phyloP scores from a whole-genome alignment of 2,797 vertebrate genomes.

The Phalloptychus januarius region DNA sequence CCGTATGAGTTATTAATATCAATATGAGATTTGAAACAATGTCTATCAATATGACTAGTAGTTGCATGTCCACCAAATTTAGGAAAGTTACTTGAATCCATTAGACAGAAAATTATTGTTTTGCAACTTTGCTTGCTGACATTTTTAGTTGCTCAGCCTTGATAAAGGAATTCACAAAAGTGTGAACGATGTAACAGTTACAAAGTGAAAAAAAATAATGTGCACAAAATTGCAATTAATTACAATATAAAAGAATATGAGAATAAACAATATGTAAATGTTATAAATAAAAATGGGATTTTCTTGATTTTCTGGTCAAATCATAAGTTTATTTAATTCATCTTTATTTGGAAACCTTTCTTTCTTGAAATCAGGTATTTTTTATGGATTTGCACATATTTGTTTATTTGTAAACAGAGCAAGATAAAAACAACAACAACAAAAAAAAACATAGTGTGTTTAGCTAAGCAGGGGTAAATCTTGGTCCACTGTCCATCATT shows the following conservation, averaged over 20 bases:
- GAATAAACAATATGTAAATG: neutral
- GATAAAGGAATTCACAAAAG: neutral
- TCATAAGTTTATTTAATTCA: neutral
- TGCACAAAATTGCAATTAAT: neutral
- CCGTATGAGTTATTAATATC: no score
- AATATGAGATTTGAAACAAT: neutral
- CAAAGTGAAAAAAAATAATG: neutral
- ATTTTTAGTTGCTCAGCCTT: neutral
- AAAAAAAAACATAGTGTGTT: constrained; percentile 72
- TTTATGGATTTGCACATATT: constrained; percentile 38
- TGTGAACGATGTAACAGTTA: neutral
- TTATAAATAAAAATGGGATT: neutral
- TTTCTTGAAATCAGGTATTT: neutral
- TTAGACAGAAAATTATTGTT: neutral
- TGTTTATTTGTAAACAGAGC: constrained; percentile 32
- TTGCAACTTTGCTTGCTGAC: neutral
- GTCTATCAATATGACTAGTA: neutral
- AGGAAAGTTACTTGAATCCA: neutral
- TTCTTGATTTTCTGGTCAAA: neutral
- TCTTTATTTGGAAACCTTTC: neutral
- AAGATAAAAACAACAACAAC: neutral
- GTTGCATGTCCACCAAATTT: neutral
- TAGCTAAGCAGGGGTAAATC: constrained; percentile 81
- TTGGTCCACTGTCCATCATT: constrained; percentile 90
- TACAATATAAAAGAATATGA: neutral